Base-by-base conservation (phyloP, 2,888 invertebrate species). In the Balanococcus diminutus region DNA sequence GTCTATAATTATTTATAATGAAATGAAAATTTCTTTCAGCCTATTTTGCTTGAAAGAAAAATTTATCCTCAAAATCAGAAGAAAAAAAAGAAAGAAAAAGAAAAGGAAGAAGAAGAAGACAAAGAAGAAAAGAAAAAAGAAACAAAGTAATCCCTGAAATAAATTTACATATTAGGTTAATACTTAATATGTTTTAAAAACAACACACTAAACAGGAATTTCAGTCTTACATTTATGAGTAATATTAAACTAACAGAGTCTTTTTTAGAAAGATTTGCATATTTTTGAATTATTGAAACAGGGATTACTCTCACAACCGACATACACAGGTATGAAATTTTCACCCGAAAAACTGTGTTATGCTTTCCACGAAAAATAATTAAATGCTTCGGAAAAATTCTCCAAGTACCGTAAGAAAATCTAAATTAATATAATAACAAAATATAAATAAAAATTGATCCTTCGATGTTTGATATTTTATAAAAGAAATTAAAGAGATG, bases 371-470 rank as follows among this genome's bases (percentile, higher is more conserved):
- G n/a, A n/a, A 22, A 56, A 28, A 61, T 2, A 61, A 79, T 3
- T 79, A 19, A 79, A 79, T 19, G 19, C 75, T 79, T 79, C 22
- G 6, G 36, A 79, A 79, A 79, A 79, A 36, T 16, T 9, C 19
- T 19, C 19, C 75, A n/a, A n/a, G n/a, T 79, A 79, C 4, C 4
- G 25, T 79, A 79, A 79, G 75, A 79, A 79, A 79, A 36, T 25
- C 36, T 79, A 36, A 79, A 79, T 19, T 28, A 36, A 36, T 36
- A 36, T 79, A n/a, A n/a, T n/a, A 79, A 79, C 75, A 79, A 79
- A 79, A 79, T 36, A 79, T 36, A 32, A 79, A 36, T 79, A 79
- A 79, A 79, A 79, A 79, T 79, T 79, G 75, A 79, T 79, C 75
- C 75, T 79, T 79, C 75, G 22, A 36, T 28, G 22, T 79, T 36